Evolutionary conservation across 2,888 invertebrate species (phyloP), one percentile per base, ranked within the genome.

Genomic region (Daptonema setosum): DNA sequence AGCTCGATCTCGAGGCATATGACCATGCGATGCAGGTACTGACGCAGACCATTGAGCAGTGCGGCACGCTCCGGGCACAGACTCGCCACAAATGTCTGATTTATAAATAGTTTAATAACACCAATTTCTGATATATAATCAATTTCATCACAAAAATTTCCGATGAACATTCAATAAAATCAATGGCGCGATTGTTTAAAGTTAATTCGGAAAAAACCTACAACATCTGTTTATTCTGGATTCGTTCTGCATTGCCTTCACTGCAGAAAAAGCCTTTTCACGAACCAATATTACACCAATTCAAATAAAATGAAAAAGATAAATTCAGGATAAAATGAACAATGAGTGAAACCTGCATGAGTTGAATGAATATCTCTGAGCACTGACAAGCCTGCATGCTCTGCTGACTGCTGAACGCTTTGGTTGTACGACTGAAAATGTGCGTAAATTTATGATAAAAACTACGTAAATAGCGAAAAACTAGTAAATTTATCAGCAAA

Each of bases 11-110:
- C 78, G 59, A 78, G 64, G 62, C 78, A 78, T 28, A 79, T 76
- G 26, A 78, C 77, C 73, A 78, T 75, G 29, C 79, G 72, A 65
- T 78, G 78, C 57, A 78, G 66, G 63, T 74, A 76, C 67, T 78
- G 78, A 1, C 78, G 69, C 20, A 78, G 72, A 3, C 75, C 76
- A 52, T 73, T 70, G 57, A 73, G 71, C 20, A 75, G 60, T 43
- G 65, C 60, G 3, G 54, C 45, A n/a, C n/a, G n/a, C n/a, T n/a
- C n/a, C n/a, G n/a, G n/a, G n/a, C n/a, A n/a, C n/a, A n/a, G n/a
- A n/a, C n/a, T n/a, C n/a, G n/a, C n/a, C n/a, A n/a, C n/a, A n/a
- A n/a, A n/a, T n/a, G n/a, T n/a, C n/a, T n/a, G n/a, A n/a, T n/a
- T n/a, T n/a, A n/a, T n/a, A n/a, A n/a, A n/a, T n/a, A n/a, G n/a